A percentile compares a stretch with the other conserved stretches of the same genome.
These are phyloP conservation scores for Halcyon badia DNA, from an alignment of 2,797 vertebrate genomes.

Conservation along the genomic window DNA sequence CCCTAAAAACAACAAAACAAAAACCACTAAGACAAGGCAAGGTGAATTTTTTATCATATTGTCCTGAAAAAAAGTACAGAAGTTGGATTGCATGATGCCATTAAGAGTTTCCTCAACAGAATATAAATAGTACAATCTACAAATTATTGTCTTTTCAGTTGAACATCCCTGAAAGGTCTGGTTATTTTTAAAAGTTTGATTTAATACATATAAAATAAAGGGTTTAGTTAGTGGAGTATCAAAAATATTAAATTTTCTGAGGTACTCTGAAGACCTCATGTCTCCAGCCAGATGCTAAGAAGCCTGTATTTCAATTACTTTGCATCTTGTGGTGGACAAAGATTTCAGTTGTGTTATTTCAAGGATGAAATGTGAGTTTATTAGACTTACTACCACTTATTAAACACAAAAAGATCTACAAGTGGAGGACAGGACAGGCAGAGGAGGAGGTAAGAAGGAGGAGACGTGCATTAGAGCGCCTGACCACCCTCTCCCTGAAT, in stretches of 20 bases:
- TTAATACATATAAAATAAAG: not conserved
- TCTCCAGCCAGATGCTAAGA: not conserved
- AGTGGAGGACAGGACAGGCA: not conserved
- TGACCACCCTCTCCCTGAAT: not conserved
- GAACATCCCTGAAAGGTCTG: not conserved
- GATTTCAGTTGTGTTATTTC: not conserved
- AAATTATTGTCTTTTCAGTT: not conserved
- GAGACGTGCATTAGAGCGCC: not conserved
- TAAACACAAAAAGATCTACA: not conserved
- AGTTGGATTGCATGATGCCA: not conserved
- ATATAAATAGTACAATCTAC: not conserved
- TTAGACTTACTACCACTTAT: not conserved
- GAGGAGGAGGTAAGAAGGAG: not conserved
- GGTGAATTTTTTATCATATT: not conserved
- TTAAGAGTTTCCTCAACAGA: not conserved
- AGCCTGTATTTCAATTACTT: not conserved
- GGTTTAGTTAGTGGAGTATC: not conserved
- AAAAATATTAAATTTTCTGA: not conserved
- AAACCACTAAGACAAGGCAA: not conserved
- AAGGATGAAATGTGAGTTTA: not conserved
- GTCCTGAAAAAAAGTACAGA: not conserved
- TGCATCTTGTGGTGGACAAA: not conserved
- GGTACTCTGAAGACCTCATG: not conserved
- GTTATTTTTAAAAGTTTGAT: not conserved
- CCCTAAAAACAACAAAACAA: not conserved